These are phyloP conservation scores for Caenorhabditis tropicalis DNA, from an alignment of 1,140 invertebrate genomes.

Conservation along the genomic window DNA sequence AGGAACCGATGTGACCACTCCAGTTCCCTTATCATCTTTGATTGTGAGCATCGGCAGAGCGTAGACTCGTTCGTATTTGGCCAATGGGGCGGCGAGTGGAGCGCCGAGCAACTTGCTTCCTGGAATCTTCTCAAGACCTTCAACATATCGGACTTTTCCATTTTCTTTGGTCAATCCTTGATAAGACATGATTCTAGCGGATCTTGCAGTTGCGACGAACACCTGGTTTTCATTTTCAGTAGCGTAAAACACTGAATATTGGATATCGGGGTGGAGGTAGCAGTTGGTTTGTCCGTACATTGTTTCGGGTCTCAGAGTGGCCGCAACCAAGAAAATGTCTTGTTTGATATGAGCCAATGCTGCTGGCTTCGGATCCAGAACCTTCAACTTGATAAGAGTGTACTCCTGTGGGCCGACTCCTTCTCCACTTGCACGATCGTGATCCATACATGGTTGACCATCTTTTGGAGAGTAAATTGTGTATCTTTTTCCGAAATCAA, in stretches of 20 bases:
- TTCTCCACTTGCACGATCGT: slow-evolving; percentile 92
- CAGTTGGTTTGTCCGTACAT: slow-evolving; percentile 99
- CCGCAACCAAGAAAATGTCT: slow-evolving; percentile 87
- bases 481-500: slow-evolving; percentile 95
- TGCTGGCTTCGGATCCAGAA: slow-evolving; percentile 75
- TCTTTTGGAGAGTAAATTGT: slow-evolving; percentile 96
- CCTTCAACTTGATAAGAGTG: slow-evolving; percentile 92
- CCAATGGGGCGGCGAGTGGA: slow-evolving; percentile 83
- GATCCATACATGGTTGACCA: slow-evolving; percentile 99
- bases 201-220: slow-evolving; percentile 85
- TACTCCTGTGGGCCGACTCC: slow-evolving; percentile 98
- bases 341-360: slow-evolving; percentile 64
- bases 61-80: slow-evolving; percentile 84
- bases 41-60: slow-evolving; percentile 96
- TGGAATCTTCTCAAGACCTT: slow-evolving; percentile 73
- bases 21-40: slow-evolving; percentile 93
- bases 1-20: slow-evolving; percentile 95
- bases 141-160: slow-evolving; percentile 80
- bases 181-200: slow-evolving; percentile 93
- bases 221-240: slow-evolving; percentile 78
- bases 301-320: slow-evolving; percentile 96
- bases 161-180: slow-evolving; percentile 87
- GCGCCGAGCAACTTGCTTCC: slow-evolving; percentile 79
- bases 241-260: slow-evolving; percentile 72
- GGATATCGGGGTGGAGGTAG: slow-evolving; percentile 93